Conservation (phyloP, 2,797 vertebrate genomes). For the Peromyscus eremicus region DNA sequence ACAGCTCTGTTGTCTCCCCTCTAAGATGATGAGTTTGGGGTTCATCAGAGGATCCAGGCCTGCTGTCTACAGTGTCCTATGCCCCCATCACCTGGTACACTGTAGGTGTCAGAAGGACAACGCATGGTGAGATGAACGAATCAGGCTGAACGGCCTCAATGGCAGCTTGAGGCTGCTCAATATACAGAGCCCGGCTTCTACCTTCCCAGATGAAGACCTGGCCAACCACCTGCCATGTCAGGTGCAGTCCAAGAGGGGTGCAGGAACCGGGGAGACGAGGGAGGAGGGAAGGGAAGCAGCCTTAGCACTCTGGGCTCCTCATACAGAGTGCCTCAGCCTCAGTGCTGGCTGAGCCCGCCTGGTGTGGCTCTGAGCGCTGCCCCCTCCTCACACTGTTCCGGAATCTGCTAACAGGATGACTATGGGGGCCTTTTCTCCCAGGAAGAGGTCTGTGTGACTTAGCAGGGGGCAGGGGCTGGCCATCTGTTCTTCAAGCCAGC, state of each 20-base stretch:
- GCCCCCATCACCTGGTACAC: accelerated
- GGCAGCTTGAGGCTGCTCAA: not conserved
- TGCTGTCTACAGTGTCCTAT: not conserved
- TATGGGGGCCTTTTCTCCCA: not conserved
- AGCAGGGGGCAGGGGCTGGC: not conserved
- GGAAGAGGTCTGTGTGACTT: slow-evolving; percentile 53
- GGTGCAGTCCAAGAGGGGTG: not conserved
- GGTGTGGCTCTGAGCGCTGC: not conserved
- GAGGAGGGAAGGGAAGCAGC: no score
- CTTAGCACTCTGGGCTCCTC: not conserved
- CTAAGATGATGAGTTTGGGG: not conserved
- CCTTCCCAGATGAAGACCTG: not conserved
- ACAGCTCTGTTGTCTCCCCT: not conserved
- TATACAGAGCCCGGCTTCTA: accelerated
- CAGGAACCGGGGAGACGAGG: not conserved
- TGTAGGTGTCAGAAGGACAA: not conserved
- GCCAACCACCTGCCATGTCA: not conserved
- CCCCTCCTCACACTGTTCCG: not conserved
- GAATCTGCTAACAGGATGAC: not conserved
- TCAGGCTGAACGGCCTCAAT: not conserved
- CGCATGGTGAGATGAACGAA: not conserved
- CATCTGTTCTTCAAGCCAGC: slow-evolving; percentile 67
- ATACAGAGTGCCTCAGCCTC: not conserved
- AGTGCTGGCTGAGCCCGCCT: not conserved
- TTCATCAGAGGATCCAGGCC: accelerated